Conservation (phyloP, 2,888 invertebrate genomes). For the Embidobia sp. region DNA sequence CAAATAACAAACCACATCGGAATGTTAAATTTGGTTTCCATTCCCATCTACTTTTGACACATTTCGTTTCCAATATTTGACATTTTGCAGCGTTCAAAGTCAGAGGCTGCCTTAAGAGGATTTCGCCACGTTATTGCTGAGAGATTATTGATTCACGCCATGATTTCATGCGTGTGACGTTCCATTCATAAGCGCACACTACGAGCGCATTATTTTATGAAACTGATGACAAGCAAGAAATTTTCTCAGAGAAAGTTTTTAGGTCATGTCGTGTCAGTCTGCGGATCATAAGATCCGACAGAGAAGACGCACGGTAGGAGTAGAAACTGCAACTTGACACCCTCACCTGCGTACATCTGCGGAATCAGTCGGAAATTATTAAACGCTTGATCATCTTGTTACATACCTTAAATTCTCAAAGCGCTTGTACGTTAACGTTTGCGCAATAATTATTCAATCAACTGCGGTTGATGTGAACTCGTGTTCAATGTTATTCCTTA, state of each 20-base stretch:
- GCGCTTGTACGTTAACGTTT: too few species aligned
- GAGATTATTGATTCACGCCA: slow-evolving; percentile 5
- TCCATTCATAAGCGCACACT: neutral
- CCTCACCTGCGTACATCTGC: slow-evolving; percentile 36
- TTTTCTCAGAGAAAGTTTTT: slow-evolving; percentile 36
- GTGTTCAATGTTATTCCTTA: too few species aligned
- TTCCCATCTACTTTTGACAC: neutral
- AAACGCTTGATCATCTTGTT: slow-evolving; percentile 6
- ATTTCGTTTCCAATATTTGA: neutral
- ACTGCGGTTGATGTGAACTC: too few species aligned
- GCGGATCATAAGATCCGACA: slow-evolving; percentile 20
- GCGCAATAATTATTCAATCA: too few species aligned
- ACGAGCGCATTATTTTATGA: slow-evolving; percentile 24
- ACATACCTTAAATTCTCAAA: neutral
- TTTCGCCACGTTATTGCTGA: slow-evolving; percentile 2
- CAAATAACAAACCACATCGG: too few species aligned
- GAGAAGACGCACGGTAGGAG: slow-evolving; percentile 19
- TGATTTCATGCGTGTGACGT: slow-evolving; percentile 1
- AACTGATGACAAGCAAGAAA: slow-evolving; percentile 38
- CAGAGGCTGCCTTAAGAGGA: neutral
- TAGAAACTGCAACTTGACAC: slow-evolving; percentile 23
- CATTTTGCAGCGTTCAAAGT: neutral
- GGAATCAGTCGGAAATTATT: slow-evolving; percentile 9
- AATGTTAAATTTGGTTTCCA: too few species aligned
- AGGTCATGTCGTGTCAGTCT: slow-evolving; percentile 14